Evolutionary conservation across 2,113 vertebrate species (phyloP).

Genomic region (Dipodomys spectabilis): DNA sequence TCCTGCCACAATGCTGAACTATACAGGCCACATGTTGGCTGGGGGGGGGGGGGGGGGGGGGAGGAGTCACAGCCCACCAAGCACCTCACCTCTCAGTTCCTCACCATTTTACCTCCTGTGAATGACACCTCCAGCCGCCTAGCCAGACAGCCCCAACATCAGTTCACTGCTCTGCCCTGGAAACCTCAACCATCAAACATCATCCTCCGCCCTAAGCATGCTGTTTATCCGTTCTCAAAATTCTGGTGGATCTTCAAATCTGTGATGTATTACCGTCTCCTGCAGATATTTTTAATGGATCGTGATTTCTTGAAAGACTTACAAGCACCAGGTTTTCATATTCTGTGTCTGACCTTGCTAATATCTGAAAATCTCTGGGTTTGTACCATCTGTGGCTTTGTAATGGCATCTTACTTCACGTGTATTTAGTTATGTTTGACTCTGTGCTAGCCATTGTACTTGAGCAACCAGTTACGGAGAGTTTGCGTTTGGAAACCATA

Average conservation of each 20-base stretch:
- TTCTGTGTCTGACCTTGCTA: constrained; percentile 1
- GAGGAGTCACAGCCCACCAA: not conserved
- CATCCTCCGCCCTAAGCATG: not conserved
- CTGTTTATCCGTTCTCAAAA: constrained; percentile 1
- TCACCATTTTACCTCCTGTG: not conserved
- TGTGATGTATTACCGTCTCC: not conserved
- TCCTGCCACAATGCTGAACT: not conserved
- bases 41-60: too few relatives aligned
- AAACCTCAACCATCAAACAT: not conserved
- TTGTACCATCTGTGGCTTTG: not conserved
- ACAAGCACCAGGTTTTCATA: not conserved
- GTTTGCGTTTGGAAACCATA: constrained; percentile 34
- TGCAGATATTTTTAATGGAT: not conserved
- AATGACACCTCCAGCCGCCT: not conserved
- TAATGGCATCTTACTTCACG: not conserved
- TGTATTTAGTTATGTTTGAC: constrained; percentile 40
- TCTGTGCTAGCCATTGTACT: constrained; percentile 42
- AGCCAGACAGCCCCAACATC: not conserved
- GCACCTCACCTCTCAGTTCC: not conserved
- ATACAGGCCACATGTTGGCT: not conserved
- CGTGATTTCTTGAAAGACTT: constrained; percentile 36
- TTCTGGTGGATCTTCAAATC: constrained; percentile 50
- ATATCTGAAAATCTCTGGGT: not conserved
- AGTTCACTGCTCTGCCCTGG: not conserved
- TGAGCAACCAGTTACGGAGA: constrained; percentile 36